phyloP scores from a whole-genome alignment of 2,888 invertebrate species.

The Agrotis clavis region DNA sequence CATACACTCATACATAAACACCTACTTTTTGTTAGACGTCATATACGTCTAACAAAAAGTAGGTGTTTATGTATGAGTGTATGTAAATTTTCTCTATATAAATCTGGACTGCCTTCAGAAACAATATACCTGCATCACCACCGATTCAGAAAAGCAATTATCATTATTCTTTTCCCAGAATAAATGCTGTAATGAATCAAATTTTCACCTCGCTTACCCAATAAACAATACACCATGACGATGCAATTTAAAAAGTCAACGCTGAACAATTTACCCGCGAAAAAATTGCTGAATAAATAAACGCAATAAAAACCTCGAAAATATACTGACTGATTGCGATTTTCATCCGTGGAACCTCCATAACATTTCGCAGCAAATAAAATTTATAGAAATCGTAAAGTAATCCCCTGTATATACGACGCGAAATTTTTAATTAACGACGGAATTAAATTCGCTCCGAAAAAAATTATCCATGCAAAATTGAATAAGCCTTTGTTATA shows the following conservation, averaged over 20 bases:
- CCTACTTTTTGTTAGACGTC: too few relatives aligned
- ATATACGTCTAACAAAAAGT: too few relatives aligned
- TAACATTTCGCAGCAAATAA: conserved; percentile 58
- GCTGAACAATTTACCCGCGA: conserved; percentile 16
- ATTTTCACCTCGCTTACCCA: conserved; percentile 30
- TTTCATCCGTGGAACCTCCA: conserved; percentile 23
- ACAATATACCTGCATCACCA: not conserved
- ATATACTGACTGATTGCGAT: conserved; percentile 45
- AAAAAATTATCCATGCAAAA: conserved; percentile 62
- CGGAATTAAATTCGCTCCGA: conserved; percentile 70
- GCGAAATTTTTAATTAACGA: conserved; percentile 80
- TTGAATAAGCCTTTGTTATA: conserved; percentile 67
- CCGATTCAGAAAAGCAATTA: not conserved
- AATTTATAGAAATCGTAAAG: conserved; percentile 71
- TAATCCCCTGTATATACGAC: conserved; percentile 71
- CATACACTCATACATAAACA: too few relatives aligned
- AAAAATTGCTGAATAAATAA: conserved; percentile 45
- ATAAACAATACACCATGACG: conserved; percentile 44
- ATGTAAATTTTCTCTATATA: not conserved
- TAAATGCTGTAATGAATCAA: conserved; percentile 31
- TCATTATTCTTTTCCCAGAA: not conserved
- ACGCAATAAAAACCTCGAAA: conserved; percentile 39
- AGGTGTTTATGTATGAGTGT: too few relatives aligned
- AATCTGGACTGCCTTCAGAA: not conserved
- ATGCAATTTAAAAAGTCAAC: conserved; percentile 46